Base-by-base conservation (phyloP, 1,140 invertebrate genomes). In the Diorhabda elongata region DNA sequence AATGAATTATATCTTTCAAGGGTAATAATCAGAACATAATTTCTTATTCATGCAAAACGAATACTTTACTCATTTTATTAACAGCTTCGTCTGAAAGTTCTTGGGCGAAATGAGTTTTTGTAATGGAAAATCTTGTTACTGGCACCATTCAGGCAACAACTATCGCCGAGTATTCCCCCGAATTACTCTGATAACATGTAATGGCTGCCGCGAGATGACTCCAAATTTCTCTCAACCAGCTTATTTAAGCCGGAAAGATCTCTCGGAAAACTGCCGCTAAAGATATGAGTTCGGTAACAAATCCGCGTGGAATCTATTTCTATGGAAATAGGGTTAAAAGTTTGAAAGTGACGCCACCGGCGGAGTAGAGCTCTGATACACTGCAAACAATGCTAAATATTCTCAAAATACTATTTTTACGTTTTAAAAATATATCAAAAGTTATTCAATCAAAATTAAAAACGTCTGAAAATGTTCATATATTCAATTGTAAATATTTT, bases 131-230 rank as follows among this genome's bases (percentile, higher is more conserved):
- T 61, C 71, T 72, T 72, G 71, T 72, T 69, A 69, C 61, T 57
- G 68, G 65, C 67, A 69, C 71, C 65, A 72, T 72, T 72, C 62
- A 63, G 43, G 62, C 65, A 72, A 72, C 71, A 72, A 72, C 71
- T 72, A 72, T 72, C 45, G 69, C 56, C 52, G 61, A 57, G 58
- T 2, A 64, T 64, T 67, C 66, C 65, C 68, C 63, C 58, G 66
- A 72, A 72, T 72, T 69, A 68, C 68, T 42, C 58, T 72, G 71
- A 72, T 72, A 72, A 72, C 71, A 69, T 62, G 63, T 59, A 72
- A 72, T 72, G 68, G 66, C 68, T 45, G 66, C 71, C 71, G 45
- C 71, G 68, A 72, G 71, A 69, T 67, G 71, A 63, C 58, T 72
- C 44, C 47, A 70, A 72, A 70, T 72, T 72, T 64, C 58, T 44